These are phyloP conservation scores for Choloepus didactylus DNA, from an alignment of 2,797 vertebrate species.

Conservation along the genomic window DNA sequence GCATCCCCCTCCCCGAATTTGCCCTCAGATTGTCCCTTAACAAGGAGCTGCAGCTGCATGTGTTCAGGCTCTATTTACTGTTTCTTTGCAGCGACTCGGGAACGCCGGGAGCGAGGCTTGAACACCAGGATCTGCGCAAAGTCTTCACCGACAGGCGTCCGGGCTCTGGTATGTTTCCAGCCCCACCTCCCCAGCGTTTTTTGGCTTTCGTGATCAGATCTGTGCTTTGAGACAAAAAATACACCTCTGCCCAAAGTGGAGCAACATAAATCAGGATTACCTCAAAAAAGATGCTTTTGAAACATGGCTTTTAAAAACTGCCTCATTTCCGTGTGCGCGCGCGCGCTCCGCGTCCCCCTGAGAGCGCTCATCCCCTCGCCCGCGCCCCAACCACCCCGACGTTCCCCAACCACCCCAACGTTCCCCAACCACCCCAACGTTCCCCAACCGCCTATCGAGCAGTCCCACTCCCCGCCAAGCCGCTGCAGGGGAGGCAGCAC, in stretches of 20 bases:
- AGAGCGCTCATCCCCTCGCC: no score
- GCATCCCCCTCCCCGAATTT: fast-evolving
- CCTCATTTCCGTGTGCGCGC: fast-evolving
- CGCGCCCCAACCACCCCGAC: neutral
- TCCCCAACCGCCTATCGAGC: neutral
- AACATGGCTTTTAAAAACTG: neutral
- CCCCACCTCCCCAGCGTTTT: neutral
- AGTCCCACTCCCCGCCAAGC: neutral
- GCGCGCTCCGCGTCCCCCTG: fast-evolving
- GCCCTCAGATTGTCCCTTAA: neutral
- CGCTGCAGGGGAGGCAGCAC: no score
- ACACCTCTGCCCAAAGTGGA: neutral
- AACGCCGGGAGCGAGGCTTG: neutral
- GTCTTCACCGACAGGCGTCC: neutral
- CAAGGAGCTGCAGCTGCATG: neutral
- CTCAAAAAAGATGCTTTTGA: neutral
- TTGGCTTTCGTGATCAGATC: neutral
- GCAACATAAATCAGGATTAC: neutral
- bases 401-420: neutral
- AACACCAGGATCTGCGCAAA: neutral
- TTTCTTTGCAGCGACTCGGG: neutral
- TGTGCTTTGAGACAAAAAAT: neutral
- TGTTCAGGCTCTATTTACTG: neutral
- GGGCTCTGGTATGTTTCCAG: neutral
- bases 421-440: neutral